Conservation (phyloP, 2,113 vertebrate genomes). For the Dolichallabes microphthalmus region DNA sequence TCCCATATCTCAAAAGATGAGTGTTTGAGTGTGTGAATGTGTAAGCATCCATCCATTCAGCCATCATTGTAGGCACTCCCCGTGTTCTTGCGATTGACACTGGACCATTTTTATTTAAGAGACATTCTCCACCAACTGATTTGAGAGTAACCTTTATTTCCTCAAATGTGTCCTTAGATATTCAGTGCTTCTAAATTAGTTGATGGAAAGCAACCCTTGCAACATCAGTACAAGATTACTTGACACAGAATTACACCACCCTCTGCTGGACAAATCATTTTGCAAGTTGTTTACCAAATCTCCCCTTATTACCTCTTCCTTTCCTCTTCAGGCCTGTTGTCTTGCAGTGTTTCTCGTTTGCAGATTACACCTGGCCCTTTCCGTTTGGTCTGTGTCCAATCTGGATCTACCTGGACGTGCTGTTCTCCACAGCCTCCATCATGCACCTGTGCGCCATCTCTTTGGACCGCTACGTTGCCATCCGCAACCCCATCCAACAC, state of each 20-base stretch:
- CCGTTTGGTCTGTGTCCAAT: constrained; percentile 84
- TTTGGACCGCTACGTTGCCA: constrained; percentile 93
- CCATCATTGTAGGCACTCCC: background rate
- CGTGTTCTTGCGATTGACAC: background rate
- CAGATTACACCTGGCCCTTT: constrained; percentile 90
- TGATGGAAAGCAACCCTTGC: background rate
- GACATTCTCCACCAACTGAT: background rate
- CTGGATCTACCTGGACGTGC: constrained; percentile 96
- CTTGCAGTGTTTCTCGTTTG: background rate
- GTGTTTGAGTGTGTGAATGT: background rate
- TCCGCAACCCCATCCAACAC: constrained; percentile 91
- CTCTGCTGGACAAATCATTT: constrained; percentile 12
- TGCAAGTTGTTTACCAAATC: background rate
- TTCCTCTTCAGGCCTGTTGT: background rate
- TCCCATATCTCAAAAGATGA: background rate
- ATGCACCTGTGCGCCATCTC: constrained; percentile 98
- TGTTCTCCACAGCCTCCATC: constrained; percentile 96
- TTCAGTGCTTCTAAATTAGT: background rate
- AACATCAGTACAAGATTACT: background rate
- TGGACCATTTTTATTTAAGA: background rate
- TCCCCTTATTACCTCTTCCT: background rate
- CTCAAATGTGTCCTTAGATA: background rate
- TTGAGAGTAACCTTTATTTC: background rate
- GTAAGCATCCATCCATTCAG: background rate
- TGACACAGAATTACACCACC: background rate